Evolutionary conservation across 2,888 invertebrate species (phyloP).

Genomic region (Caradrina clavipalpis): DNA sequence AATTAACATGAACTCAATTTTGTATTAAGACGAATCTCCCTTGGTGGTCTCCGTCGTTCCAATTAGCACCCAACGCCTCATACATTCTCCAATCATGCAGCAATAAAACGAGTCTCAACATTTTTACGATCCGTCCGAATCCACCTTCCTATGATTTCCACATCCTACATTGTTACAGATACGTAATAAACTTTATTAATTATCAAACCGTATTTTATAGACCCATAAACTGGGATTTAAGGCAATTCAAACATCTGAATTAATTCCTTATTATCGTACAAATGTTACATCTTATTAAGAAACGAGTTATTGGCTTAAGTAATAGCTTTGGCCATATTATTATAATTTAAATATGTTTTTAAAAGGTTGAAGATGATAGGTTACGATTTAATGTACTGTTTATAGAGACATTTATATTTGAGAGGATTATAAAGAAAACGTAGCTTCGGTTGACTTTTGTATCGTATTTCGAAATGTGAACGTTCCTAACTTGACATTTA

Average conservation of each 20-base stretch:
- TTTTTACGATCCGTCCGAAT: conserved; percentile 75
- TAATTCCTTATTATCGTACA: conserved; percentile 72
- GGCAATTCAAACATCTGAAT: conserved; percentile 68
- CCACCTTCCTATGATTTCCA: conserved; percentile 69
- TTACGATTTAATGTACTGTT: conserved; percentile 66
- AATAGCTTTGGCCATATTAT: conserved; percentile 64
- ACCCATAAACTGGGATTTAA: conserved; percentile 71
- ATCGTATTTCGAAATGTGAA: conserved; percentile 36
- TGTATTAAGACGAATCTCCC: conserved; percentile 71
- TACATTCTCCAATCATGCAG: conserved; percentile 72
- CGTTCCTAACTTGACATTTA: conserved; percentile 9
- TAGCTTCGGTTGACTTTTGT: conserved; percentile 10
- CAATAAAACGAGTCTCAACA: conserved; percentile 74
- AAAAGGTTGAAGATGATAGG: conserved; percentile 67
- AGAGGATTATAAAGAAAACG: conserved; percentile 32
- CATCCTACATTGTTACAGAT: conserved; percentile 71
- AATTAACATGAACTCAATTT: conserved; percentile 68
- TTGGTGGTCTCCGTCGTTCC: conserved; percentile 82
- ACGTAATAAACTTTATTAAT: conserved; percentile 74
- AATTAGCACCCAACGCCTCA: conserved; percentile 82
- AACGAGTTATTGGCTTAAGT: conserved; percentile 65
- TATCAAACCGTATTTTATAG: conserved; percentile 73
- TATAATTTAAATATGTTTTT: conserved; percentile 71
- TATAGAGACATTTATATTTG: conserved; percentile 57
- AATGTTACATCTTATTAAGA: conserved; percentile 69